Evolutionary conservation across 2,113 vertebrate species (phyloP).

Genomic region (Scopus umbretta): DNA sequence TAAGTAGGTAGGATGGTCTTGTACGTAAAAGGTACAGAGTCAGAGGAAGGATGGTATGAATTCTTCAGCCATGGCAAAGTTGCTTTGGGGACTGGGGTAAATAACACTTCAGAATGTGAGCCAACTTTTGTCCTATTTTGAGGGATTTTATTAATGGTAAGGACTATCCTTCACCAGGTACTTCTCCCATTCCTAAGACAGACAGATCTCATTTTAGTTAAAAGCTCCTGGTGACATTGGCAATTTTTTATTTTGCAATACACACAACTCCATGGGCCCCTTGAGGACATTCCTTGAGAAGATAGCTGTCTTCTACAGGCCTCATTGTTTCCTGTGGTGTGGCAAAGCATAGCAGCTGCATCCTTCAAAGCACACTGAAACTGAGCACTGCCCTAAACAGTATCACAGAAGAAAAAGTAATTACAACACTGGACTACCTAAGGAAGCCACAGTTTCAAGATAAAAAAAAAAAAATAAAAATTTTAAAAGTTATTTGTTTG

Average conservation of each 20-base stretch:
- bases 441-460: neutral
- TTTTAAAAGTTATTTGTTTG: neutral
- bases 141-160: neutral
- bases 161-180: neutral
- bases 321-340: neutral
- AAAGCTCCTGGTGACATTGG: neutral
- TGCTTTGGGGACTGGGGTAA: neutral
- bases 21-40: neutral
- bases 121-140: neutral
- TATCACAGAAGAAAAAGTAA: neutral
- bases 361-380: neutral
- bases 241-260: neutral
- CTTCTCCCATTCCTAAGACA: neutral
- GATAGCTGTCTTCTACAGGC: neutral
- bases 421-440: neutral
- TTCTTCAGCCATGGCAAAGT: neutral
- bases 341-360: neutral
- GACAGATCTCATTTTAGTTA: neutral
- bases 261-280: neutral
- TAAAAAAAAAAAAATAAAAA: neutral
- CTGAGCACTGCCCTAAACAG: rapidly evolving
- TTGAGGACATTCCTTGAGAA: neutral
- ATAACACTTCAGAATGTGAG: neutral
- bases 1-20: neutral
- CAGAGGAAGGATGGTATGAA: neutral